Evolutionary conservation across 2,797 vertebrate genomes (phyloP), one percentile per base, ranked within the genome.

Genomic region (Spheniscus humboldti): DNA sequence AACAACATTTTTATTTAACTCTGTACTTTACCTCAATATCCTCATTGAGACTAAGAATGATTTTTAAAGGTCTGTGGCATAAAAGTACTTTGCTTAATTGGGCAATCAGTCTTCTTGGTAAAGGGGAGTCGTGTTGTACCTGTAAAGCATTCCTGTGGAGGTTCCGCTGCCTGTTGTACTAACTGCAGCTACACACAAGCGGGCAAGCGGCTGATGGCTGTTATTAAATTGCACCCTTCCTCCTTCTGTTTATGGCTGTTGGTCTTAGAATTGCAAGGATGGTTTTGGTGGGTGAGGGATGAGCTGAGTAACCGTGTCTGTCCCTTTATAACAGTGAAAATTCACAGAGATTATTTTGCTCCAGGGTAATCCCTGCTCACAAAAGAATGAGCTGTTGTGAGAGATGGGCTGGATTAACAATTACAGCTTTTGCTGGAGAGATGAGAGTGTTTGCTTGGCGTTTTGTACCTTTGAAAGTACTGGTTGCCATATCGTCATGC

Each of bases 271-370:
- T 30, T 50, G 25, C 33, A 71, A 39, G 62, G 28, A 17, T 50
- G 43, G 14, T 74, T 72, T 75, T 75, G 23, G 9, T 50, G 52
- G 13, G 4, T 57, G 48, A 69, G 18, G 45, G 41, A 10, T 4
- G 33, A 86, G 18, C 23, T 63, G 30, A 74, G 8, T 16, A 37
- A 48, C 79, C 68, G 10, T 37, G 45, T 41, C 27, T 77, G 25
- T 59, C 27, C 22, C 71, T 72, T 86, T 33, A 25, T 55, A 86
- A 31, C 63, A 48, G 55, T 67, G 30, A 66, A 92, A 92, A 64
- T 37, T 19, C 30, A n/a, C n/a, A 64, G 68, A 88, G 59, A 6
- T 50, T 88, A 35, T 91, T 95, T 93, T 92, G 55, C 79, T 90
- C 28, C 48, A 57, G 72, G 33, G 39, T 85, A 57, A 88, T 94